Evolutionary conservation across 2,888 invertebrate genomes (phyloP).

Genomic region (Lydus trimaculatus): DNA sequence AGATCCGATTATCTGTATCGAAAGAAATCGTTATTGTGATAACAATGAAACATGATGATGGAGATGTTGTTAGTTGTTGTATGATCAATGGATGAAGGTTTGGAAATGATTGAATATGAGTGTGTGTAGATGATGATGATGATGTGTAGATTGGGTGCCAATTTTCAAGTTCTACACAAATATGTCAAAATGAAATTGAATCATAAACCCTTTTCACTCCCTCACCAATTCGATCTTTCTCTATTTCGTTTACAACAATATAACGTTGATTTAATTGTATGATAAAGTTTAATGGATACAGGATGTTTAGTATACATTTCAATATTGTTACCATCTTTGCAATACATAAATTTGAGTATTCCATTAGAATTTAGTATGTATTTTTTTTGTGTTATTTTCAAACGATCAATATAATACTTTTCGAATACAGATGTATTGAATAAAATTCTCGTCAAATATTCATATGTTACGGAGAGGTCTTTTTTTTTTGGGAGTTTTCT

Average conservation of each 20-base stretch:
- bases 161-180: background rate
- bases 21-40: background rate
- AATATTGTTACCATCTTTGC: background rate
- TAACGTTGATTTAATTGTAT: background rate
- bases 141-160: constrained; percentile 1
- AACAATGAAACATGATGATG: background rate
- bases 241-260: background rate
- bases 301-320: background rate
- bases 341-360: background rate
- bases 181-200: background rate
- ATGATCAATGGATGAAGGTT: background rate
- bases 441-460: background rate
- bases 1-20: background rate
- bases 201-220: background rate
- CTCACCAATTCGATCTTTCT: background rate
- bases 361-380: background rate
- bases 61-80: background rate
- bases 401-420: background rate
- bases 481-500: background rate
- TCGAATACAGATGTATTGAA: background rate
- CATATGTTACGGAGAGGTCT: background rate
- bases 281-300: background rate
- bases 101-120: background rate
- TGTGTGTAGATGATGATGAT: background rate
- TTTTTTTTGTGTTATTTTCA: background rate